These are phyloP conservation scores for Pedetes capensis DNA, from an alignment of 2,113 vertebrate genomes.

Conservation along the genomic window DNA sequence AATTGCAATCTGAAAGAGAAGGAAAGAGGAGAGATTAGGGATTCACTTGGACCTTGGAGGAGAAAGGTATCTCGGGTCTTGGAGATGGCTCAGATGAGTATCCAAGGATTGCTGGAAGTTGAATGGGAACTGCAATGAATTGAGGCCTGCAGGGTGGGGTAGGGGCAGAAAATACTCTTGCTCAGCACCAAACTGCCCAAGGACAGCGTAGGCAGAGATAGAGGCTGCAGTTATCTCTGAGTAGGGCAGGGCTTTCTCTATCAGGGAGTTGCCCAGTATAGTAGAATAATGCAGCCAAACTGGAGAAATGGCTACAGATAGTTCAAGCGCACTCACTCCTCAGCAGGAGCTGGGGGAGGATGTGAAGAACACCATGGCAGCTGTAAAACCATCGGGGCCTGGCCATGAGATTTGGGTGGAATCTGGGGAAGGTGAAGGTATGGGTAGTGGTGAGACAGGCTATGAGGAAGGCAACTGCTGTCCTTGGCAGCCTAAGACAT, in stretches of 20 bases:
- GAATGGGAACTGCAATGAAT: not conserved
- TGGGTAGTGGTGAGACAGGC: not conserved
- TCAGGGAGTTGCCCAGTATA: not conserved
- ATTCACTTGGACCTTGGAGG: not conserved
- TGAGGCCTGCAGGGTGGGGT: rapidly evolving
- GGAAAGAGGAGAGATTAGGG: not conserved
- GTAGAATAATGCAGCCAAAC: not conserved
- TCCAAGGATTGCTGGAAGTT: not conserved
- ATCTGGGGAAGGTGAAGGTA: not conserved
- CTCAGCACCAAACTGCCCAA: not conserved
- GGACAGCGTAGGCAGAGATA: not conserved
- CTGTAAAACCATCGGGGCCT: not conserved
- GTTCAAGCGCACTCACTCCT: not conserved
- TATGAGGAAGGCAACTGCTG: not conserved
- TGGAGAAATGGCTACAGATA: not conserved
- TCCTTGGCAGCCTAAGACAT: not conserved
- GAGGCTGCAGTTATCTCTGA: not conserved
- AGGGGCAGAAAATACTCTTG: not conserved
- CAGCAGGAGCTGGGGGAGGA: rapidly evolving
- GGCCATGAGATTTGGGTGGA: not conserved
- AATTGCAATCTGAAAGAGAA: not conserved
- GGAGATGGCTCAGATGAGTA: not conserved
- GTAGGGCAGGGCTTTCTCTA: not conserved
- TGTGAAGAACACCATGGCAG: not conserved
- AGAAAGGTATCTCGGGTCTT: not conserved